These are phyloP conservation scores for Penaeus monodon DNA, from an alignment of 2,888 invertebrate genomes.

Conservation along the genomic window DNA sequence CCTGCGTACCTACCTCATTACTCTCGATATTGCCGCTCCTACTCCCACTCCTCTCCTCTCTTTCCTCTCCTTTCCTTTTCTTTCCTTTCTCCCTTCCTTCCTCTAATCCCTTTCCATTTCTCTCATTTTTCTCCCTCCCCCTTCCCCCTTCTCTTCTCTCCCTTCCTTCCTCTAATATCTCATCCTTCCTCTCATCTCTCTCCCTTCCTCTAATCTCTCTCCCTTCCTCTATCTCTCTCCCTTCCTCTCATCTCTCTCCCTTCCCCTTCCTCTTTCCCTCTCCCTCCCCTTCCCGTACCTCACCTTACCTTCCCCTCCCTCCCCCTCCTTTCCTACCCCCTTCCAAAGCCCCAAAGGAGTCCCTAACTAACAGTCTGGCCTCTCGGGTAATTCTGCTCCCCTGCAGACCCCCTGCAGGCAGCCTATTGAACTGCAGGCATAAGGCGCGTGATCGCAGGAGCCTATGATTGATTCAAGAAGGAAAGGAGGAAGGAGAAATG, in stretches of 20 bases:
- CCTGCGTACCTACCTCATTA: too few relatives aligned
- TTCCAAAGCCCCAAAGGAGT: not conserved
- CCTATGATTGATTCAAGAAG: not conserved
- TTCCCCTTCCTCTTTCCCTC: not conserved
- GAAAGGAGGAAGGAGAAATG: not conserved
- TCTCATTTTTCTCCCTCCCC: not conserved
- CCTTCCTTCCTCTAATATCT: not conserved
- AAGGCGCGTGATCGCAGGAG: too few relatives aligned
- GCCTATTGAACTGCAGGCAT: too few relatives aligned
- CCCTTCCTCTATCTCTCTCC: not conserved
- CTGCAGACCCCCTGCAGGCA: too few relatives aligned
- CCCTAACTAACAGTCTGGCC: not conserved
- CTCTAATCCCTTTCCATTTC: too few relatives aligned
- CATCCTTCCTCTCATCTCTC: too few relatives aligned
- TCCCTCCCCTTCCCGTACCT: not conserved
- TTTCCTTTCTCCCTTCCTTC: not conserved
- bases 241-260: not conserved
- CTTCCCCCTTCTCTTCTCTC: not conserved
- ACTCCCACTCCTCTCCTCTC: too few relatives aligned
- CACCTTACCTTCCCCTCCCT: too few relatives aligned
- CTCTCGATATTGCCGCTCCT: too few relatives aligned
- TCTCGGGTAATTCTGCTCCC: not conserved
- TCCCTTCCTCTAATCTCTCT: not conserved
- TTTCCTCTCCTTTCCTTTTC: not conserved
- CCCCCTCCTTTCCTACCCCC: not conserved